Evolutionary conservation across 2,888 invertebrate species (phyloP).

Genomic region (Diogma glabrata): DNA sequence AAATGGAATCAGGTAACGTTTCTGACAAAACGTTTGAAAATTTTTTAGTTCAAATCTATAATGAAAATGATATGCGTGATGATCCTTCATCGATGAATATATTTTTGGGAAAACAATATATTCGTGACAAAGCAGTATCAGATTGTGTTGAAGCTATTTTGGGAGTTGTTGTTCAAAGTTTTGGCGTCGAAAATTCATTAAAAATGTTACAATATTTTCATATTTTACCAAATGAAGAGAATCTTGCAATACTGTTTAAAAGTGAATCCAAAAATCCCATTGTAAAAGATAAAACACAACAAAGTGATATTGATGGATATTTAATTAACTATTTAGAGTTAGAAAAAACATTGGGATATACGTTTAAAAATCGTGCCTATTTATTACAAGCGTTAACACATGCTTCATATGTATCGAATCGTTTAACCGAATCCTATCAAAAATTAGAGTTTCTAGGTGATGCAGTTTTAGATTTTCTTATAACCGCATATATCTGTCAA

Average conservation of each 20-base stretch:
- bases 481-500: conserved; percentile 81
- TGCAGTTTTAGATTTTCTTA: conserved; percentile 79
- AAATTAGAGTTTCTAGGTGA: conserved; percentile 87
- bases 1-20: conserved; percentile 31
- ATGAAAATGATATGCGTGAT: conserved; percentile 22
- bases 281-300: conserved; percentile 30
- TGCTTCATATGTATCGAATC: conserved; percentile 72
- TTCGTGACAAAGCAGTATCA: conserved; percentile 56
- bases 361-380: conserved; percentile 67
- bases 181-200: conserved; percentile 37
- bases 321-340: conserved; percentile 39
- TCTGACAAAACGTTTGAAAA: conserved; percentile 20
- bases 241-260: conserved; percentile 28
- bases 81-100: conserved; percentile 30
- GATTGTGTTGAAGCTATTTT: conserved; percentile 74
- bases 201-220: conserved; percentile 52
- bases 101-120: conserved; percentile 38
- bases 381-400: conserved; percentile 89
- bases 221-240: conserved; percentile 41
- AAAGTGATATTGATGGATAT: conserved; percentile 39
- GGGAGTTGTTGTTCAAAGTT: conserved; percentile 53
- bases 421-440: conserved; percentile 78
- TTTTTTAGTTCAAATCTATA: conserved; percentile 23
- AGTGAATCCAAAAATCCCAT: conserved; percentile 24
- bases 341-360: conserved; percentile 56